Base-by-base conservation (phyloP, 2,797 vertebrate genomes). In the Sphenopsis melanotis region DNA sequence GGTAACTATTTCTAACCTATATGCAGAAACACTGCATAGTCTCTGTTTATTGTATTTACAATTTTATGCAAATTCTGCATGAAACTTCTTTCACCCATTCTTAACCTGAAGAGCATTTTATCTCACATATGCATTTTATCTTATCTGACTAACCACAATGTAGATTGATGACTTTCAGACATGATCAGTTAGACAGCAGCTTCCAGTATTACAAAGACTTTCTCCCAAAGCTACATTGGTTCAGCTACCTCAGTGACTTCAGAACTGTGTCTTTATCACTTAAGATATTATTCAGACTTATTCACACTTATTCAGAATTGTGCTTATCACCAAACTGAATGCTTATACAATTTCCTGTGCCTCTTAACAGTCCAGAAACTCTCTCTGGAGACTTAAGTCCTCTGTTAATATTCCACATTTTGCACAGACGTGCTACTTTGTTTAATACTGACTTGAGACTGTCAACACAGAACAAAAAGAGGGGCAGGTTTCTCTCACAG, bases 261-360 rank as follows among this genome's bases (percentile, higher is more conserved):
- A 37, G 23, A 74, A 83, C 14, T 21, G 13, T 46, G 13, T 74
- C 37, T 61, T n/a, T n/a, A 61, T 23, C 32, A 69, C 23, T 80
- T 69, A 21, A 39, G 55, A 7, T 39, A 65, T 37, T 46, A 56
- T 21, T 46, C 59, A 63, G n/a, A 56, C n/a, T 56, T 56, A 56
- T 17, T 36, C 55, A 57, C 23, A 41, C 21, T 53, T 36, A 32
- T 19, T 65, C 53, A 41, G 23, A 77, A 81, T 10, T 20, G 10
- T 49, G 21, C 36, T 77, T 24, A 56, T 46, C 29, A 55, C 37
- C 10, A 34, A 39, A 79, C 0, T 0, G 2, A 88, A 57, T 3
- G 7, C 39, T 76, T 20, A 64, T 2, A 56, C 11, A 60, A 32
- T 39, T 61, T 64, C 53, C 69, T 74, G 24, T 53, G 64, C 15